Conservation (phyloP, 2,113 vertebrate genomes). For the Zeus faber region DNA sequence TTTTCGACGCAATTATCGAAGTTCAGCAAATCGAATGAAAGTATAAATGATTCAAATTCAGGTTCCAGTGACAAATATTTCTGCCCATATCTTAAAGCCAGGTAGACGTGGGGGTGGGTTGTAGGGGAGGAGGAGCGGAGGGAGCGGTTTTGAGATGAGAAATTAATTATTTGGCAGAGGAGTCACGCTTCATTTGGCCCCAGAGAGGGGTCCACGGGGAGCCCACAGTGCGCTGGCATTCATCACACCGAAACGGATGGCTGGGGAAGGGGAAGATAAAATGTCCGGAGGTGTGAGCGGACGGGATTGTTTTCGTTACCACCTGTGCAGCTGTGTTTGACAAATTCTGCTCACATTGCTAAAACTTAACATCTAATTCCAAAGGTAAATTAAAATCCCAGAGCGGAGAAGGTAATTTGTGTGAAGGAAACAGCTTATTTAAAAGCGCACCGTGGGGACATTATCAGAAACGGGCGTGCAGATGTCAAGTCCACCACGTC, state of each 20-base stretch:
- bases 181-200: conserved; percentile 39
- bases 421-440: too few species aligned
- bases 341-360: conserved; percentile 14
- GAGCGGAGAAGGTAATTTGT: not conserved
- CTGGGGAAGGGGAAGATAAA: not conserved
- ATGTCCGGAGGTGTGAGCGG: not conserved
- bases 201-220: conserved; percentile 19
- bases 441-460: too few species aligned
- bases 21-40: too few species aligned
- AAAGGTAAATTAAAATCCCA: not conserved
- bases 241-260: not conserved
- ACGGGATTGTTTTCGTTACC: conserved; percentile 8
- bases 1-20: too few species aligned
- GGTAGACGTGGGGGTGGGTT: too few species aligned
- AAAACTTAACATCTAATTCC: conserved; percentile 1
- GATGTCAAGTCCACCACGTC: too few species aligned
- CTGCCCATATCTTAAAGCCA: too few species aligned
- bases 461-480: too few species aligned
- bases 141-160: conserved; percentile 16
- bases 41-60: too few species aligned
- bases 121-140: not conserved
- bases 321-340: conserved; percentile 5
- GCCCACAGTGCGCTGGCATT: conserved; percentile 2
- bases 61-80: too few species aligned
- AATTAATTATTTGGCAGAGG: conserved; percentile 48